Evolutionary conservation across 2,113 vertebrate species (phyloP), one percentile per base, ranked within the genome.

Genomic region (Poecilia latipinna): DNA sequence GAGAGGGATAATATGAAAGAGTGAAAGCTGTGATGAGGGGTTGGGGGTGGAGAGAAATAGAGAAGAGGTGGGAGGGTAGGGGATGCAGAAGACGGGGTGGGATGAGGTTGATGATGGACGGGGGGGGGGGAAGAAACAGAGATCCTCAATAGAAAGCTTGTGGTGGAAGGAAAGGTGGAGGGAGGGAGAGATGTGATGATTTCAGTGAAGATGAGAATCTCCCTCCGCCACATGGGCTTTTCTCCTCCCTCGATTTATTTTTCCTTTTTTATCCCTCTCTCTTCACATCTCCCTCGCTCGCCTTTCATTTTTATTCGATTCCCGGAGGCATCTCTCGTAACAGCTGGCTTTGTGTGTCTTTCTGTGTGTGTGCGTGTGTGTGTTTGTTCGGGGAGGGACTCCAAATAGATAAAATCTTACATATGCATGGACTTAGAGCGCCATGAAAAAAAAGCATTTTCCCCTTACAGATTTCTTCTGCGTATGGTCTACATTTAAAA

Each of bases 171-270:
- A 44, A 54, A 44, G 3, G 57, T 12, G 19, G 13, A 57, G 78
- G 28, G 66, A 63, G 82, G 76, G 78, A 77, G 88, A 65, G 74
- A 88, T 91, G 90, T 90, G 86, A 89, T 92, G 92, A 92, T 92
- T 91, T 79, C 71, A 84, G 72, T 69, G 62, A 77, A 89, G 90
- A 90, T 89, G 83, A 90, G 91, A 92, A 91, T 91, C 87, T 92
- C 92, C 90, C 89, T 92, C 70, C 82, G 74, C 89, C 84, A 89
- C 88, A 87, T 88, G 87, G 90, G 90, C 78, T 92, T 89, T 93
- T 93, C 90, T 91, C 86, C 68, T 89, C 82, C 82, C 78, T 86
- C 44, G 0, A 60, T 79, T 88, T 78, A 71, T 79, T 87, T 71
- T 12, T 3, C n/a, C 19, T 31, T 54, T 54, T 48, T 61, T 37